A percentile compares a stretch with the other conserved stretches of the same genome.
Evolutionary conservation across 2,797 vertebrate genomes (phyloP).

Genomic region (Amazona finschi): DNA sequence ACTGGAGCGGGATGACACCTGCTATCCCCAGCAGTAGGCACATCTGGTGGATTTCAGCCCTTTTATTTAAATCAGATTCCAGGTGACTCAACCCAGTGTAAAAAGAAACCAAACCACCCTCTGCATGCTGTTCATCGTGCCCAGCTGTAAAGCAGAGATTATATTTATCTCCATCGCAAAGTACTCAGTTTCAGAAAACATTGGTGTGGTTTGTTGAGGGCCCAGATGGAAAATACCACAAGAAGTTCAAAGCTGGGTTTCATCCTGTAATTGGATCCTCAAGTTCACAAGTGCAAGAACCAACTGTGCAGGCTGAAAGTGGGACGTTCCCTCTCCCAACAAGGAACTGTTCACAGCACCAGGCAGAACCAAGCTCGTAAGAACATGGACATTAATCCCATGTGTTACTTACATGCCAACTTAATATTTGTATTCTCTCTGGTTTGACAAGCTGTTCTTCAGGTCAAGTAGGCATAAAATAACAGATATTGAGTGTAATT

Average conservation of each 20-base stretch:
- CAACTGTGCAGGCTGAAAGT: slow-evolving; percentile 24
- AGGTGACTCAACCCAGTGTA: neutral
- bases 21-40: neutral
- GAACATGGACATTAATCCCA: neutral
- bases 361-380: neutral
- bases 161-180: neutral
- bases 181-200: neutral
- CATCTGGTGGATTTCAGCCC: neutral
- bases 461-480: neutral
- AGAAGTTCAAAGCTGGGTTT: slow-evolving; percentile 47
- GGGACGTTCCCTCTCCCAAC: neutral
- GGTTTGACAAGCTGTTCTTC: neutral
- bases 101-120: neutral
- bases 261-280: slow-evolving; percentile 50
- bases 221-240: slow-evolving; percentile 54
- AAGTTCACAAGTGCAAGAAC: slow-evolving; percentile 53
- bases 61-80: neutral
- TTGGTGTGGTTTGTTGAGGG: neutral
- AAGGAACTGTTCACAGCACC: fast-evolving
- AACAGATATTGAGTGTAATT: neutral
- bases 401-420: neutral
- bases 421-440: neutral
- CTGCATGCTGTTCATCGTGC: neutral
- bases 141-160: neutral
- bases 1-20: neutral